Evolutionary conservation across 2,113 vertebrate genomes (phyloP).

Genomic region (Chitala chitala): DNA sequence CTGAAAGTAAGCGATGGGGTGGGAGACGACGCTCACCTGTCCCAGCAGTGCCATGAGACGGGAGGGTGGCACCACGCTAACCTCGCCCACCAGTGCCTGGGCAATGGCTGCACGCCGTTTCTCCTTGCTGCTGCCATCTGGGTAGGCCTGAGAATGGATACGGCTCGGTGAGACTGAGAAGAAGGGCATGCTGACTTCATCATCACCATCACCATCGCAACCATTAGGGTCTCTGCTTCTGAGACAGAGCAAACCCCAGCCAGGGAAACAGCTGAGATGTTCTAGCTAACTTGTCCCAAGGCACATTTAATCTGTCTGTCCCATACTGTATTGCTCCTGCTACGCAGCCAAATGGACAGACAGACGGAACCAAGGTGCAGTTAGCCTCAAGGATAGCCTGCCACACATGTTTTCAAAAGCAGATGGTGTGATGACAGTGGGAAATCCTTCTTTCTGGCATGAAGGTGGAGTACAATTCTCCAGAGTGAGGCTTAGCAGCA

Average conservation of each 20-base stretch:
- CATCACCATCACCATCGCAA: not conserved
- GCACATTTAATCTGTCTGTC: not conserved
- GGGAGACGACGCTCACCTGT: slow-evolving; percentile 74
- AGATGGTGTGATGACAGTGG: not conserved
- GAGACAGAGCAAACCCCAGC: not conserved
- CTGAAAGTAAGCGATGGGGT: no score
- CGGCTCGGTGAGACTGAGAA: not conserved
- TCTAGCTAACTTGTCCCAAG: not conserved
- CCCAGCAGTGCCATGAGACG: slow-evolving; percentile 94
- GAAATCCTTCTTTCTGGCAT: not conserved
- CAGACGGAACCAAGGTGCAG: not conserved
- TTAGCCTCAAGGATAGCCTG: not conserved
- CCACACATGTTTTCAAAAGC: not conserved
- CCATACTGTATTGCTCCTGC: not conserved
- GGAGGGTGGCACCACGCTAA: slow-evolving; percentile 94
- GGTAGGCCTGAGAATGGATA: slow-evolving; percentile 76
- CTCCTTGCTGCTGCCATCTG: slow-evolving; percentile 96
- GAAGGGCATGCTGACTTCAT: not conserved
- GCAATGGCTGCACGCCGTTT: slow-evolving; percentile 93
- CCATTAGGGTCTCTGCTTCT: not conserved
- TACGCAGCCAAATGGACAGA: not conserved
- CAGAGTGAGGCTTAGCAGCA: not conserved
- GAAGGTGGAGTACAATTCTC: not conserved
- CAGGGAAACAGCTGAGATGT: not conserved
- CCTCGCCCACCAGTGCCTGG: slow-evolving; percentile 91